Percentiles rank a stretch among this genome's conserved stretches.
Evolutionary conservation across 2,888 invertebrate genomes (phyloP).

Genomic region (Drosophila meridiana): DNA sequence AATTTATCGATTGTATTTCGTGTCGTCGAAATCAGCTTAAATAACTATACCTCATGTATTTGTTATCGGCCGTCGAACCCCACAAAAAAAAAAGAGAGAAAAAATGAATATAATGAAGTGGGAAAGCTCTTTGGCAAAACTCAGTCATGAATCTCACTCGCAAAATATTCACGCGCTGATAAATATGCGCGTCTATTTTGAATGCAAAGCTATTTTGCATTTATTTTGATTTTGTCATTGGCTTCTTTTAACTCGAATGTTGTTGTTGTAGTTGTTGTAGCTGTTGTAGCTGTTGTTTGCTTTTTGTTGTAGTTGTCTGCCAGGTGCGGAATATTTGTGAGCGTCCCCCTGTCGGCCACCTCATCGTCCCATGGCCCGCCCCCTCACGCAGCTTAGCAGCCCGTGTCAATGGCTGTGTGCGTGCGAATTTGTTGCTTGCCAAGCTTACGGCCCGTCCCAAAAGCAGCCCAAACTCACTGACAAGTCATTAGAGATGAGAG

Average conservation of each 20-base stretch:
- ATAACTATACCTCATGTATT: conserved; percentile 46
- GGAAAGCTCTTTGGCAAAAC: conserved; percentile 3
- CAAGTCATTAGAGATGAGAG: background rate
- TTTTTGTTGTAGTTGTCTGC: conserved; percentile 19
- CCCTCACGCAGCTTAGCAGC: conserved; percentile 59
- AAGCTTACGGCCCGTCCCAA: conserved; percentile 49
- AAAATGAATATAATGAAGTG: background rate
- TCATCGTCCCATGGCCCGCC: conserved; percentile 23
- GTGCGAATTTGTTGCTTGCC: conserved; percentile 67
- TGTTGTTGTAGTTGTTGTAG: conserved; percentile 14
- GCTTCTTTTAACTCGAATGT: conserved; percentile 27
- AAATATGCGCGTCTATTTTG: conserved; percentile 28
- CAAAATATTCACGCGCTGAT: conserved; percentile 33
- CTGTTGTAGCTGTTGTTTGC: background rate
- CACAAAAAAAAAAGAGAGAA: background rate
- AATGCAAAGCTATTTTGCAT: conserved; percentile 51
- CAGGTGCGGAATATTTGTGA: conserved; percentile 41
- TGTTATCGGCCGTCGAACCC: conserved; percentile 40
- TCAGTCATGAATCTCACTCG: conserved; percentile 28
- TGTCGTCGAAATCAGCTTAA: conserved; percentile 49
- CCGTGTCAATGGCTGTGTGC: conserved; percentile 73
- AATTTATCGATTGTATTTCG: conserved; percentile 38
- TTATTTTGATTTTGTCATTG: conserved; percentile 59
- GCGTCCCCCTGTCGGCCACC: conserved; percentile 13
- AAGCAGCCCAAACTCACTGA: conserved; percentile 9